Percentiles rank a stretch among this genome's conserved stretches.
These are phyloP conservation scores for Syncerus caffer DNA, from an alignment of 2,797 vertebrate genomes.

Conservation along the genomic window DNA sequence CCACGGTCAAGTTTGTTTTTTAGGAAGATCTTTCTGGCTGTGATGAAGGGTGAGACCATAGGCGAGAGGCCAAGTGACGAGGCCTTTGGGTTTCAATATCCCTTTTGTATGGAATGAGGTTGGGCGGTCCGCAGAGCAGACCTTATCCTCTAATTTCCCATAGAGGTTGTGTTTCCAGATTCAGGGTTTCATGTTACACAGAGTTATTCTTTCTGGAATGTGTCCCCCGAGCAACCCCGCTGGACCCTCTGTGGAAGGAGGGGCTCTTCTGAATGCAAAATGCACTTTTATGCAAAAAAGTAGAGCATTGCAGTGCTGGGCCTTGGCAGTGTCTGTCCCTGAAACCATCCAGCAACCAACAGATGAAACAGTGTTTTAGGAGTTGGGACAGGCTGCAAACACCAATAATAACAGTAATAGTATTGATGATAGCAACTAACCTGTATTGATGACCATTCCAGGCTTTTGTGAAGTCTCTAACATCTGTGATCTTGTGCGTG, in stretches of 20 bases:
- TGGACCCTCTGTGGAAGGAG: conserved; percentile 66
- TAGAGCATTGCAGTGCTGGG: not conserved
- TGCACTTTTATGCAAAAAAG: not conserved
- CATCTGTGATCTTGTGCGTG: not conserved
- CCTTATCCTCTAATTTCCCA: conserved; percentile 74
- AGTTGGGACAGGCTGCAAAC: not conserved
- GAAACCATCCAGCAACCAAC: not conserved
- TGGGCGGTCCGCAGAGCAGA: conserved; percentile 49
- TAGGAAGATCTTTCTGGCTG: conserved; percentile 21
- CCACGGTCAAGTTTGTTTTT: conserved; percentile 6
- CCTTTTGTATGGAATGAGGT: conserved; percentile 60
- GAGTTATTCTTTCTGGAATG: conserved; percentile 78
- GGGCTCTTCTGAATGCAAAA: conserved; percentile 49
- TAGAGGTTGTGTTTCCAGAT: conserved; percentile 73
- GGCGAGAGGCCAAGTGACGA: conserved; percentile 48
- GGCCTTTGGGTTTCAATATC: conserved; percentile 66
- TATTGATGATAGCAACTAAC: no score
- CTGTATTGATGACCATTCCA: not conserved
- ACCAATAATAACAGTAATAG: not conserved
- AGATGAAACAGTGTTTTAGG: not conserved
- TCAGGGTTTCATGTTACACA: conserved; percentile 74
- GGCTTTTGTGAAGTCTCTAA: not conserved
- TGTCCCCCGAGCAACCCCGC: conserved; percentile 72
- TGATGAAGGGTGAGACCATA: not conserved
- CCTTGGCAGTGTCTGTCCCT: not conserved